Evolutionary conservation across 2,797 vertebrate genomes (phyloP).

Genomic region (Hydrocynus forskahlii): DNA sequence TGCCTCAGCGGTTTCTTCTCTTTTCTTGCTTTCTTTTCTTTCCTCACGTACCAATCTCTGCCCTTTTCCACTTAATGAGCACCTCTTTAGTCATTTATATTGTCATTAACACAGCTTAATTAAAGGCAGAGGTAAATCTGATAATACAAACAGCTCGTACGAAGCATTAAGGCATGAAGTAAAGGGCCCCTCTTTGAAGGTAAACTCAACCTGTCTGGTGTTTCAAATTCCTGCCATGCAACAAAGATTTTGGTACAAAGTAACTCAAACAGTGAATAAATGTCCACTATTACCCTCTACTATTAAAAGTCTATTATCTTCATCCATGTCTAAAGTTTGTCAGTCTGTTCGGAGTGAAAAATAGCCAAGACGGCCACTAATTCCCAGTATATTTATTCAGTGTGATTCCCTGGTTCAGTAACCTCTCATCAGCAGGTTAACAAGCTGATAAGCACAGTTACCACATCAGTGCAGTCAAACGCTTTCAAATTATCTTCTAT

Average conservation of each 20-base stretch:
- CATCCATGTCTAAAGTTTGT: too few species aligned
- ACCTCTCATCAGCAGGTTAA: neutral
- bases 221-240: neutral
- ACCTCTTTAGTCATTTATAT: neutral
- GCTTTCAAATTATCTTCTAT: neutral
- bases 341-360: neutral
- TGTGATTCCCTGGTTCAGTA: neutral
- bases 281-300: neutral
- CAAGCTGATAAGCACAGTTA: neutral
- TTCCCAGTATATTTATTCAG: neutral
- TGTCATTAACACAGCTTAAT: neutral
- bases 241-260: neutral
- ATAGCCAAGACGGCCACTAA: neutral
- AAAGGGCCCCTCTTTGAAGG: neutral
- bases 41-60: neutral
- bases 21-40: neutral
- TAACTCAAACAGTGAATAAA: neutral
- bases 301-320: too few species aligned
- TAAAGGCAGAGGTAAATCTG: neutral
- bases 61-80: conserved; percentile 5
- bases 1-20: neutral
- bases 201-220: neutral
- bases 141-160: neutral
- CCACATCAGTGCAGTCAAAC: neutral
- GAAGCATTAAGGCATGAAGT: neutral